A percentile compares a stretch with the other conserved stretches of the same genome.
Conservation (phyloP, 2,797 vertebrate genomes). For the Neostethus bicornis region DNA sequence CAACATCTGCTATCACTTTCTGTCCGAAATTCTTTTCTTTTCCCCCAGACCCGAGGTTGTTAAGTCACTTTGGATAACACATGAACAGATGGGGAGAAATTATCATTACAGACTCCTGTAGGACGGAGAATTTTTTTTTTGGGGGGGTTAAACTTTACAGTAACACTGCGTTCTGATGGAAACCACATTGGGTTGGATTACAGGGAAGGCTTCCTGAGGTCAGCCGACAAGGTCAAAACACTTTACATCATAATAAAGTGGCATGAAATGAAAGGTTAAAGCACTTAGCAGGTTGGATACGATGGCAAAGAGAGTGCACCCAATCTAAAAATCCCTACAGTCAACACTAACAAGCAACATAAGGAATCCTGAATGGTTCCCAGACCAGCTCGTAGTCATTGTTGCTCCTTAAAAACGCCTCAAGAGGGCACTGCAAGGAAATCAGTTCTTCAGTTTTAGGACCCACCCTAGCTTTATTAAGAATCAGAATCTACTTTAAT, state of each 20-base stretch:
- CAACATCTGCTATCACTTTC: slow-evolving; percentile 54
- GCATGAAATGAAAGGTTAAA: not conserved
- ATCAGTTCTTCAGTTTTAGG: no score
- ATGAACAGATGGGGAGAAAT: slow-evolving; percentile 8
- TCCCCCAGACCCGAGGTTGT: slow-evolving; percentile 23
- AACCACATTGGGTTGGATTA: slow-evolving; percentile 13
- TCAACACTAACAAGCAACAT: no score
- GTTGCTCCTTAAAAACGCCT: no score
- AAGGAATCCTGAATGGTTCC: no score
- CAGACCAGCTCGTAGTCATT: no score
- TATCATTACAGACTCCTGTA: slow-evolving; percentile 21
- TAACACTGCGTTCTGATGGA: slow-evolving; percentile 28
- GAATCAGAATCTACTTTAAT: no score
- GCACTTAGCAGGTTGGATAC: not conserved
- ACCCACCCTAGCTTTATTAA: no score
- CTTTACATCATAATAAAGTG: not conserved
- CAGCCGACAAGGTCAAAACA: not conserved
- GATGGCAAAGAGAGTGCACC: not conserved
- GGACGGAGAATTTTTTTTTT: slow-evolving; percentile 33
- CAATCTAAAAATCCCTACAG: not conserved
- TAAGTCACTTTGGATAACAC: slow-evolving; percentile 35
- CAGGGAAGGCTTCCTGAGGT: not conserved
- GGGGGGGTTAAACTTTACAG: slow-evolving; percentile 23
- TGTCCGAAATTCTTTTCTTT: slow-evolving; percentile 9
- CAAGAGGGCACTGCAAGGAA: no score